phyloP scores from a whole-genome alignment of 1,140 invertebrate genomes.

The Drosophila neocordata region DNA sequence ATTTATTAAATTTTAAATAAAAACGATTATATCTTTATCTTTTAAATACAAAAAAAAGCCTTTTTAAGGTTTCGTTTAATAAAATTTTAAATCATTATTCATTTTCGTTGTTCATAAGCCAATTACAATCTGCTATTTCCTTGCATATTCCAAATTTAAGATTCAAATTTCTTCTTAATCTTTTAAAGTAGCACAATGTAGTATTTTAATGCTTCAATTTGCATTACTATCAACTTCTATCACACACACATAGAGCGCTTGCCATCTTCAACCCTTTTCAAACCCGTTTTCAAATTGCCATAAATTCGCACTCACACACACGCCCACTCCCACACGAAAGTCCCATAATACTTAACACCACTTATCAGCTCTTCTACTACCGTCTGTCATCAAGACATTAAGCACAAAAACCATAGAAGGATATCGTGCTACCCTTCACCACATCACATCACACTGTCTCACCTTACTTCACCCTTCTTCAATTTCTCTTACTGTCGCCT shows the following conservation, averaged over 20 bases:
- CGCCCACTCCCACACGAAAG: constrained; percentile 16
- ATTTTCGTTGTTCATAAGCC: neutral
- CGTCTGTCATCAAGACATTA: constrained; percentile 62
- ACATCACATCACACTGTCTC: constrained; percentile 8
- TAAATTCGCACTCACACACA: constrained; percentile 34
- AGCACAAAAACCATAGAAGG: constrained; percentile 21
- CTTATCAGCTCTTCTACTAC: constrained; percentile 47
- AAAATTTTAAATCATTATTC: neutral
- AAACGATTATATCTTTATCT: too few species aligned
- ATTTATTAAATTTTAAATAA: too few species aligned
- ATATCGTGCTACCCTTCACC: neutral
- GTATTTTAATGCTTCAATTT: constrained; percentile 5
- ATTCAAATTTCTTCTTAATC: neutral
- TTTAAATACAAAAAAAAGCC: too few species aligned
- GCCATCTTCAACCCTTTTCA: constrained; percentile 24
- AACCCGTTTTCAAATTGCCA: constrained; percentile 39
- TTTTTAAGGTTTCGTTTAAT: too few species aligned
- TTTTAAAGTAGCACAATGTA: neutral
- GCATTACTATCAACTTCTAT: constrained; percentile 18
- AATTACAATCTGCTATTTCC: neutral
- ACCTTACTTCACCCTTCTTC: neutral
- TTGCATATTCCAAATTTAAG: neutral
- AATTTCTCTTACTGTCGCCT: neutral
- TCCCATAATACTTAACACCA: constrained; percentile 62
- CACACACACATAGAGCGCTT: neutral